Base-by-base conservation (phyloP, 2,888 invertebrate species). In the Scaptomyza cyrtandrae region DNA sequence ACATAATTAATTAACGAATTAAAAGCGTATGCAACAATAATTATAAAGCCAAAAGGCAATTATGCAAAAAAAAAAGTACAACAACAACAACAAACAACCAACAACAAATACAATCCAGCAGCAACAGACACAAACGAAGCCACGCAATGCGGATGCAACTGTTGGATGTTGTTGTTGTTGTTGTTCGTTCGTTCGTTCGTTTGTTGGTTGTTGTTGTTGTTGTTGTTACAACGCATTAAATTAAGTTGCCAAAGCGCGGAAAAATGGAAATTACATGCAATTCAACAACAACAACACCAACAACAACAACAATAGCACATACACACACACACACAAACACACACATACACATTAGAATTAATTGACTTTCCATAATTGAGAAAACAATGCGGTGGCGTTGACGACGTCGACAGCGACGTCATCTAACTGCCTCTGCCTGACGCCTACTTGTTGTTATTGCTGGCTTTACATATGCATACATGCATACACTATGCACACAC, bases 281-380 rank as follows among this genome's bases (percentile, higher is more conserved):
- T 76, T 54, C 61, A 67, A 54, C 50, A 73, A 59, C 53, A 73
- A 45, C 49, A 33, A 59, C 53, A 73, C 41, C 49, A 33, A 6
- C 33, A 35, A 16, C 13, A 16, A 33, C 49, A 33, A 16, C 29
- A 67, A 65, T 46, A 72, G 37, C 43, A 16, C 11, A 16, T 10
- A 19, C 43, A 69, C 48, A 33, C 24, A 64, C 62, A 67, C 45
- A 65, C 35, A 61, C 44, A 71, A 52, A 63, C 62, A 64, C 35
- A 56, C 62, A 65, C 63, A 75, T 68, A 71, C 86, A 74, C 82
- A 85, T 85, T 88, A 89, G 89, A 90, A 90, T 89, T 89, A 89
- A 89, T 90, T 90, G 89, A 89, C 90, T 89, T 86, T 81, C 88
- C 88, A 90, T 88, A 89, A 89, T 86, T 83, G 89, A 86, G 87